phyloP scores from a whole-genome alignment of 2,797 vertebrate genomes.

The Hephaestus fuliginosus region DNA sequence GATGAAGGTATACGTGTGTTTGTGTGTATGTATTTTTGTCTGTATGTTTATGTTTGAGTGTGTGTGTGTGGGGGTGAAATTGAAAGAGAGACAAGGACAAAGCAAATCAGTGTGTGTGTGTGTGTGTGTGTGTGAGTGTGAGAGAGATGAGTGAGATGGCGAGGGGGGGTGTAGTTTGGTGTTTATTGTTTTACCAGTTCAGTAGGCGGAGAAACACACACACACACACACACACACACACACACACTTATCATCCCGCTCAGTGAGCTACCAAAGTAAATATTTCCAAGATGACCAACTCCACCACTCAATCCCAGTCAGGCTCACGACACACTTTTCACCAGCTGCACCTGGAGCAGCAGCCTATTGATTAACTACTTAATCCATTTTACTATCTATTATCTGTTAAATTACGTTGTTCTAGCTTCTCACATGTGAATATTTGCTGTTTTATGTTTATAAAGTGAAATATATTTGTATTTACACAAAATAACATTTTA shows the following conservation, averaged over 20 bases:
- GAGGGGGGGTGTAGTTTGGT: constrained; percentile 16
- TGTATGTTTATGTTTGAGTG: constrained; percentile 10
- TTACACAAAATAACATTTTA: too few relatives aligned
- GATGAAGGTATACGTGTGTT: constrained; percentile 37
- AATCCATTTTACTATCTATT: too few relatives aligned
- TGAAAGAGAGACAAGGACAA: constrained; percentile 59
- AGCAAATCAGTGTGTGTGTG: constrained; percentile 49
- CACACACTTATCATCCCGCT: constrained; percentile 39
- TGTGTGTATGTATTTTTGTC: constrained; percentile 14
- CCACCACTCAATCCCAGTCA: constrained; percentile 10
- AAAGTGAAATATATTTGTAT: too few relatives aligned
- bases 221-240: constrained; percentile 36
- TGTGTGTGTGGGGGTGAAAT: constrained; percentile 49
- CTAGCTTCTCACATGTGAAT: too few relatives aligned
- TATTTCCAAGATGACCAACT: constrained; percentile 31
- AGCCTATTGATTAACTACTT: too few relatives aligned
- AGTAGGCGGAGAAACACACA: constrained; percentile 42
- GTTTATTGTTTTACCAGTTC: constrained; percentile 66
- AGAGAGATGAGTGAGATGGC: constrained; percentile 46
- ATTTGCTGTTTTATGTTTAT: too few relatives aligned
- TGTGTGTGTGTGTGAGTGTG: too few relatives aligned
- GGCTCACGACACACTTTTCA: not conserved
- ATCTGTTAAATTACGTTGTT: too few relatives aligned
- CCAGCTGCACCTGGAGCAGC: not conserved
- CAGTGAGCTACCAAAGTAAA: constrained; percentile 48